These are phyloP conservation scores for Girardia tigrina DNA, from an alignment of 2,888 invertebrate genomes.

Conservation along the genomic window DNA sequence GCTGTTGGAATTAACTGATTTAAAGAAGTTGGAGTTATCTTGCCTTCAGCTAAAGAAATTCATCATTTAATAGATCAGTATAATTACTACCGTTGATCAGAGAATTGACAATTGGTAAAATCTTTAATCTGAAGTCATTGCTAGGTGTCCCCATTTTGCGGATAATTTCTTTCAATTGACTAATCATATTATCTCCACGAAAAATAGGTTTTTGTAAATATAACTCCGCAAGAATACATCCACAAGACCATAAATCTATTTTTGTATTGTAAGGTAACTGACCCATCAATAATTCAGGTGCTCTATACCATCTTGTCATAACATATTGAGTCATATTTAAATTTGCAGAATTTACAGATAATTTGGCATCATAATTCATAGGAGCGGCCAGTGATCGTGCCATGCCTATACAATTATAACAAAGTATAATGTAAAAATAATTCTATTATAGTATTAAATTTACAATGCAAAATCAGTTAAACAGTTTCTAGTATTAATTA, in stretches of 20 bases:
- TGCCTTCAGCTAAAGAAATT: neutral
- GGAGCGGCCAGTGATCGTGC: neutral
- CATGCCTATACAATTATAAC: neutral
- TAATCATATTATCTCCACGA: conserved; percentile 24
- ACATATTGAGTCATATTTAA: conserved; percentile 24
- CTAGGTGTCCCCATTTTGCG: neutral
- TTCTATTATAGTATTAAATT: no score
- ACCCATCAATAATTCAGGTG: conserved; percentile 28
- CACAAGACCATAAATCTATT: conserved; percentile 21
- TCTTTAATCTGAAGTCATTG: neutral
- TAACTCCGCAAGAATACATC: conserved; percentile 26
- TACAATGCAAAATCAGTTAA: no score
- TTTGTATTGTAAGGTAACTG: neutral
- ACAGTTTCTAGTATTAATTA: no score
- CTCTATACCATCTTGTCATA: conserved; percentile 25
- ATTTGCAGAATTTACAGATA: neutral
- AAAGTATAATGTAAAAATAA: no score
- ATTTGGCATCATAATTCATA: neutral
- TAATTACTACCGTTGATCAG: neutral
- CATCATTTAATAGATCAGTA: neutral
- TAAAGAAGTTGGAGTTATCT: neutral
- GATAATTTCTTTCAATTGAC: conserved; percentile 3
- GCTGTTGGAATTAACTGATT: neutral
- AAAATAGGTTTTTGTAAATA: conserved; percentile 2
- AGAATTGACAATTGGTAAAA: conserved; percentile 21